Evolutionary conservation across 2,888 invertebrate species (phyloP), one percentile per base, ranked within the genome.

Genomic region (Salpingus planirostris): DNA sequence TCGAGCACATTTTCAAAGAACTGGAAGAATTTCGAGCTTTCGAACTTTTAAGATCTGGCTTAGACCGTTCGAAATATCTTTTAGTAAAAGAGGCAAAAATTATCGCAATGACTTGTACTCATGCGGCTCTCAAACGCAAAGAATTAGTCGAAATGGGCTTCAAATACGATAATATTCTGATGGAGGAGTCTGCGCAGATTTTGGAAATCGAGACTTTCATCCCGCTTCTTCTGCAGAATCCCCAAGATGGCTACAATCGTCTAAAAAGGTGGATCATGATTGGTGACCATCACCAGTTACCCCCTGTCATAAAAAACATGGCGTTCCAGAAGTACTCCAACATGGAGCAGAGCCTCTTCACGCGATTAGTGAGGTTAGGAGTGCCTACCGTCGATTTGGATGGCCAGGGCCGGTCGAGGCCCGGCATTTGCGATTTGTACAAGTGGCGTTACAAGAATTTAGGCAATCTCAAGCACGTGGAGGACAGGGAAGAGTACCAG

Each of bases 261-360:
- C 69, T 99, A 37, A 99, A 99, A 65, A 76, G 98, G 10, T 99
- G 98, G 97, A 96, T 99, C 50, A 99, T 99, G 98, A 99, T 99
- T 54, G 98, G 98, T 0, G 97, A 89, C 67, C 98, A 99, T 65
- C 95, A 98, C 66, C 98, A 99, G 66, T 69, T 99, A 48, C 98
- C 98, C 0, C 98, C 98, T 0, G 96, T 99, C 7, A 96, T 99
- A 26, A 98, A 99, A 68, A 99, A 99, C 65, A 96, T 97, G 90
- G 97, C 98, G 4, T 98, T 98, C 69, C 97, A 99, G 66, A 99
- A 99, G 62, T 98, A 93, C 66, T 95, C 92, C 31, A 99, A 99
- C 59, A 97, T 99, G 97, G 98, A 99, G 57, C 98, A 99, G 68
- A 93, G 93, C 31, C 70, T 99, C 23, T 99, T 99, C 64, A 93